These are phyloP conservation scores for Psettodes erumei DNA, from an alignment of 2,113 vertebrate species.

Conservation along the genomic window DNA sequence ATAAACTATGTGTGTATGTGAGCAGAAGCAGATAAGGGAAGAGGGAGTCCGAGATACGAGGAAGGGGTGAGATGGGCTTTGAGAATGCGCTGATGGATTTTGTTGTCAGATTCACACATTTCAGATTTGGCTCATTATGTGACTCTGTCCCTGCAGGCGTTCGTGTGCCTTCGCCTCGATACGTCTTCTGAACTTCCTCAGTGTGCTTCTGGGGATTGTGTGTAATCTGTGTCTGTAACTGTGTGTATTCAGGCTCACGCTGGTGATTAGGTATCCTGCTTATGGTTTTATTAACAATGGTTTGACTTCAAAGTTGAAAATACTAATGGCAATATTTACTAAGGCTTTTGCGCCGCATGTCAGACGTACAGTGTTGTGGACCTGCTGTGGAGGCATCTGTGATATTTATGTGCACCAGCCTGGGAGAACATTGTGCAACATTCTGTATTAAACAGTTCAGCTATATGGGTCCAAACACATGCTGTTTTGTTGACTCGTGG, in stretches of 20 bases:
- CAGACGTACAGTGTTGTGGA: background rate
- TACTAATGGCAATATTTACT: background rate
- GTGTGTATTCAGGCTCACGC: conserved; percentile 9
- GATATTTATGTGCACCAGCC: background rate
- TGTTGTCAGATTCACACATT: conserved; percentile 68
- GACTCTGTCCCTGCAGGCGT: conserved; percentile 56
- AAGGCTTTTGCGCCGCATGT: background rate
- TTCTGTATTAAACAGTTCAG: background rate
- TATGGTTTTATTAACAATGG: conserved; percentile 5
- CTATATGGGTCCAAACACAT: background rate
- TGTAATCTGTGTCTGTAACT: conserved; percentile 8
- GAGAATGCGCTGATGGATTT: conserved; percentile 66
- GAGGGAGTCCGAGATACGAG: conserved; percentile 41
- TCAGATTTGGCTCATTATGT: conserved; percentile 68
- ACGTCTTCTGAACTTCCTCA: conserved; percentile 31
- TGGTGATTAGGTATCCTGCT: background rate
- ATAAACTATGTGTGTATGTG: conserved; percentile 54
- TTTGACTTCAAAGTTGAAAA: conserved; percentile 3
- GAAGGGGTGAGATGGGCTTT: conserved; percentile 46
- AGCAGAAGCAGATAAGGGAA: conserved; percentile 58
- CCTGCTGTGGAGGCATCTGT: background rate
- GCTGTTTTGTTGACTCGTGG: background rate
- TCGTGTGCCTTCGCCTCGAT: conserved; percentile 50
- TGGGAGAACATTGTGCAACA: background rate
- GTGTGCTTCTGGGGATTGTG: conserved; percentile 17